Percentiles rank a stretch among this genome's conserved stretches.
phyloP scores from a whole-genome alignment of 2,113 vertebrate species.

The Nothocercus nigrocapillus region DNA sequence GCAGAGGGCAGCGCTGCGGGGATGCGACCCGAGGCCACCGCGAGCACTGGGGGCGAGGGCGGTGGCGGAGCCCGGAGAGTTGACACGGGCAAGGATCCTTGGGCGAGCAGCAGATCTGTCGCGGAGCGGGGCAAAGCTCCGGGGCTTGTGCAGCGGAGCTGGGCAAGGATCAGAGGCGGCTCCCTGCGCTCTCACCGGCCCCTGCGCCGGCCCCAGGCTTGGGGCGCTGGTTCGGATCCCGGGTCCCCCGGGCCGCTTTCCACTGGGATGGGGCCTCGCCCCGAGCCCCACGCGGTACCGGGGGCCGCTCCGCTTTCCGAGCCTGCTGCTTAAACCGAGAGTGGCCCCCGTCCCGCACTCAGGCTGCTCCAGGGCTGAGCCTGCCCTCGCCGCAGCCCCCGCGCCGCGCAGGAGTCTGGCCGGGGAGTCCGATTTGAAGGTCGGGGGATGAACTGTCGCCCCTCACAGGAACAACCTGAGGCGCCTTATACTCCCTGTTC shows the following conservation, averaged over 20 bases:
- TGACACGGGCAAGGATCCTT: too few species aligned
- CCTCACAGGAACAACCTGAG: neutral
- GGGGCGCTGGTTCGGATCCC: neutral
- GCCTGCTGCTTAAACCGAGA: neutral
- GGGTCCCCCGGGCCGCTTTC: fast-evolving
- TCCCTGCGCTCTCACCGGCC: neutral
- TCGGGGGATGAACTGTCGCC: too few species aligned
- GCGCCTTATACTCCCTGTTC: neutral
- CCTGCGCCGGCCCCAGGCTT: fast-evolving
- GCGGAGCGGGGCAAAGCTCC: too few species aligned
- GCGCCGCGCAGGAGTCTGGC: too few species aligned
- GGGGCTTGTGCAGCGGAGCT: neutral
- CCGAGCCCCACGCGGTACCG: neutral
- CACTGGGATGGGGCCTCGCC: fast-evolving
- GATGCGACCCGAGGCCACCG: neutral
- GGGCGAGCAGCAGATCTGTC: too few species aligned
- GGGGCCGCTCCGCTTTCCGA: fast-evolving
- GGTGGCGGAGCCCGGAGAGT: too few species aligned
- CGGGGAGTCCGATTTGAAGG: neutral
- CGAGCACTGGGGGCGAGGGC: too few species aligned
- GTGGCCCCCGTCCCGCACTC: fast-evolving
- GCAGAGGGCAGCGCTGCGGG: neutral
- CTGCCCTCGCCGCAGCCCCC: too few species aligned
- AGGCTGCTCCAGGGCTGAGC: too few species aligned
- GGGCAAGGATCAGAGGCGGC: neutral